These are phyloP conservation scores for Watsonalla binaria DNA, from an alignment of 2,888 invertebrate genomes.

Conservation along the genomic window DNA sequence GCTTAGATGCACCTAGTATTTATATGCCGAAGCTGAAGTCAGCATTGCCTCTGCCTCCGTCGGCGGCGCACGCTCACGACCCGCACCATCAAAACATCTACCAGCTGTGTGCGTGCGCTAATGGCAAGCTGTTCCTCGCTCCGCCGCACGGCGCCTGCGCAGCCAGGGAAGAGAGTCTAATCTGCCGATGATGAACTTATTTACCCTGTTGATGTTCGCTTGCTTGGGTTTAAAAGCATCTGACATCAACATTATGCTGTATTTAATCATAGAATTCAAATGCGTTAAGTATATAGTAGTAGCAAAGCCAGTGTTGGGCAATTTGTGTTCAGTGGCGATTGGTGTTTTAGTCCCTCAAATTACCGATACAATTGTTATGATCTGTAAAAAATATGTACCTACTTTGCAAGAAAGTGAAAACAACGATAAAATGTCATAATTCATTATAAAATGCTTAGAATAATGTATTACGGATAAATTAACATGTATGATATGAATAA, in stretches of 20 bases:
- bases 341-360: no score
- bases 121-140: slow-evolving; percentile 93
- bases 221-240: no score
- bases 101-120: slow-evolving; percentile 94
- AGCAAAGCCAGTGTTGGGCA: no score
- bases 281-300: no score
- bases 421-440: not conserved
- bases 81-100: slow-evolving; percentile 84
- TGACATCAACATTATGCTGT: no score
- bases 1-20: slow-evolving; percentile 82
- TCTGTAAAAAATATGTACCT: no score
- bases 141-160: slow-evolving; percentile 89
- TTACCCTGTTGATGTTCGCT: not conserved
- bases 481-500: not conserved
- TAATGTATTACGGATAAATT: not conserved
- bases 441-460: not conserved
- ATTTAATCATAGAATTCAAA: no score
- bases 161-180: slow-evolving; percentile 74
- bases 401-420: not conserved
- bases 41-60: slow-evolving; percentile 74
- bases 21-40: slow-evolving; percentile 82
- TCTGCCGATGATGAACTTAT: slow-evolving; percentile 66
- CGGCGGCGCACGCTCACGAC: slow-evolving; percentile 71
- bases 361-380: no score
- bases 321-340: no score